Evolutionary conservation across 2,113 vertebrate species (phyloP), one percentile per base, ranked within the genome.

Genomic region (Ursus arctos): DNA sequence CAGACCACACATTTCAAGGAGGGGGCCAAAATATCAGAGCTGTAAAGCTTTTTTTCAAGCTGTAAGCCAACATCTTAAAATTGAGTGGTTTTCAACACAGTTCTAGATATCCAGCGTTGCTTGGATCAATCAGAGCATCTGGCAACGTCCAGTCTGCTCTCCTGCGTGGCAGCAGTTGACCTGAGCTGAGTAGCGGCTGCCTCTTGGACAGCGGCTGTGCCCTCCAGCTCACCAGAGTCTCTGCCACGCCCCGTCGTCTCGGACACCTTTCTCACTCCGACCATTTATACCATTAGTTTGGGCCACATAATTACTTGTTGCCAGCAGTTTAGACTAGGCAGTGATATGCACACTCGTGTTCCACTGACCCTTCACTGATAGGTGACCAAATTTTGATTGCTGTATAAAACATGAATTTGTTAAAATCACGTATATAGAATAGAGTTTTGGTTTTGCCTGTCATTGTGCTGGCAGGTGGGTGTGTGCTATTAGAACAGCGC

Each of bases 61-160:
- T 19, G 33, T 69, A 95, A 92, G 13, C 40, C 36, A 82, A 15
- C 9, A n/a, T 87, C 47, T 91, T 94, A 91, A 96, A 83, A 19
- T 40, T 88, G n/a, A 63, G 33, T 85, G n/a, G 13, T 86, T 86
- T 72, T 49, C 10, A 69, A 59, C 11, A 77, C 76, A 57, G n/a
- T 6, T n/a, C 3, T 19, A 72, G 59, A 31, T 67, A 61, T 0
- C 40, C 72, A 92, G 8, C 19, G 57, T 91, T 88, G 74, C 26
- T 83, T 84, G 13, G 28, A 22, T 77, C 63, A 91, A 24, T 79
- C 12, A 6, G 26, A 57, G 2, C 84, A 7, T 31, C 88, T 77
- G 80, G 74, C 76, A 65, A 1, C 21, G 0, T 26, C 47, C 26
- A 71, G 26, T 24, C 72, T 24, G 5, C 11, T 26, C 80, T 72